Base-by-base conservation (phyloP, 2,113 vertebrate species). In the Corythaeola cristata region DNA sequence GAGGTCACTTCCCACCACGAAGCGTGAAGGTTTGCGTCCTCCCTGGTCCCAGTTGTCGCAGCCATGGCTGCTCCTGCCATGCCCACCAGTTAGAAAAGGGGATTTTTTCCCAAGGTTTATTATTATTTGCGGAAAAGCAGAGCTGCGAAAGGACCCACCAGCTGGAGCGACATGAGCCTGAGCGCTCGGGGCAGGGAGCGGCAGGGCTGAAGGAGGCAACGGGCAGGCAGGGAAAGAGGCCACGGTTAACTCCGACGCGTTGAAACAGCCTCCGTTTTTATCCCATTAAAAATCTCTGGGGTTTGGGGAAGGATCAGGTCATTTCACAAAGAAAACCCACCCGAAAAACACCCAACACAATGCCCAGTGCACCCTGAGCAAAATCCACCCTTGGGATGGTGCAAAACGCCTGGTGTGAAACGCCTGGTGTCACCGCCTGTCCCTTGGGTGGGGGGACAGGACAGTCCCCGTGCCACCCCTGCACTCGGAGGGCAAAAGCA, bases 341-440 rank as follows among this genome's bases (percentile, higher is more conserved):
- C 11, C 37, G 3, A 49, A 60, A 52, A 2, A 0, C 30, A 20
- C 41, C 15, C 4, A 1, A 12, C 11, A 45, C 69, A 16, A 15
- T 0, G 21, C 45, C 22, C 66, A 39, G 66, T 28, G 10, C 0
- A 1, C 52, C 20, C 47, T 0, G 0, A 13, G 33, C 4, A 3
- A 75, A 86, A 47, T 8, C 52, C 41, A 10, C 4, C 47, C 52
- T 16, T 2, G 19, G 21, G 41, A 63, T 1, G 72, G 47, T 39
- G 35, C 35, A 11, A n/a, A 53, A 44, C 0, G 1, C 5, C 62
- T 12, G 39, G 17, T 15, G 67, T 16, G n/a, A n/a, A 53, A 44
- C 0, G 1, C 5, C 62, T 12, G 45, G 17, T 15, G 67, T 16
- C 88, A 47, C 45, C 1, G 1, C 39, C 15, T 9, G 27, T 21